These are phyloP conservation scores for Drosophila littoralis DNA, from an alignment of 1,140 invertebrate species.

Conservation along the genomic window DNA sequence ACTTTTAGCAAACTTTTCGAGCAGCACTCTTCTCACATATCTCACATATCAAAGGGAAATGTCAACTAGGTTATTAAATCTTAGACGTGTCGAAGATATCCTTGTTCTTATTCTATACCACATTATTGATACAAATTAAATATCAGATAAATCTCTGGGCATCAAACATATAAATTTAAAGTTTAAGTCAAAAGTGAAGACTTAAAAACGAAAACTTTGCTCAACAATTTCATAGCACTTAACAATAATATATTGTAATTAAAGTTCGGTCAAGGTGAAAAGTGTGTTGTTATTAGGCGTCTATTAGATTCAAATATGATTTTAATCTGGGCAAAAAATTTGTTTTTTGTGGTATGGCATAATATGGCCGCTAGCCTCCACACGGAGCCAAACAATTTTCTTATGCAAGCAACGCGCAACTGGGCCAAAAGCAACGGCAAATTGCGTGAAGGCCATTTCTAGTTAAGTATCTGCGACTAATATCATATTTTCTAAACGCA, in stretches of 20 bases:
- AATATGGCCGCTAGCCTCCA: slow-evolving; percentile 7
- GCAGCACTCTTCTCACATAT: no score
- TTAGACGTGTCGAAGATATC: no score
- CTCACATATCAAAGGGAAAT: no score
- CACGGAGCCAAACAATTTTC: slow-evolving; percentile 20
- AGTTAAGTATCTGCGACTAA: slow-evolving; percentile 58
- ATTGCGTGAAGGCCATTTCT: slow-evolving; percentile 68
- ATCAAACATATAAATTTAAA: no score
- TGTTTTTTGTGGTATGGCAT: neutral
- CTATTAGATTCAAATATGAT: slow-evolving; percentile 26
- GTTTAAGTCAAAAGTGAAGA: no score
- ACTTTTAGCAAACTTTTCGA: no score
- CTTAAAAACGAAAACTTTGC: no score
- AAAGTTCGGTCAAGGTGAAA: slow-evolving; percentile 17
- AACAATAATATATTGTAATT: slow-evolving; percentile 1
- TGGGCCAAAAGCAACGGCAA: slow-evolving; percentile 12
- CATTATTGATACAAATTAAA: no score
- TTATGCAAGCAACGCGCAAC: slow-evolving; percentile 54
- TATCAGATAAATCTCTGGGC: no score
- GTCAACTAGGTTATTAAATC: no score
- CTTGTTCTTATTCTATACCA: no score
- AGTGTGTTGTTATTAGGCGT: slow-evolving; percentile 4
- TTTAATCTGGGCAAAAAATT: slow-evolving; percentile 44
- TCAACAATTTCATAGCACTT: neutral
- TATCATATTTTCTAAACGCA: slow-evolving; percentile 38